Evolutionary conservation across 2,797 vertebrate genomes (phyloP).

Genomic region (Orientallactaga sibirica): DNA sequence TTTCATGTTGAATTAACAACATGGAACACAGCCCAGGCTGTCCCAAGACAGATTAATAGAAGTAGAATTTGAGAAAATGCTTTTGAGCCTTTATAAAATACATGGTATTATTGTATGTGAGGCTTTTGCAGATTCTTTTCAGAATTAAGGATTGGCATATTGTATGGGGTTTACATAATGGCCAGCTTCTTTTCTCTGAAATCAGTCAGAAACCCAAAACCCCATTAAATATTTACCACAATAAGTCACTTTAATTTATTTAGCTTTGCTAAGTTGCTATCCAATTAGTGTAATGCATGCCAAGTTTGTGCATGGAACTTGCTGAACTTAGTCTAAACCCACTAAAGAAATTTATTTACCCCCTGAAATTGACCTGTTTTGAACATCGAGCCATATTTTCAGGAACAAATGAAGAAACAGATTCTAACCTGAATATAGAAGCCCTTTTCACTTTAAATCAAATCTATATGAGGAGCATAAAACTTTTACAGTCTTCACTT

Average conservation of each 20-base stretch:
- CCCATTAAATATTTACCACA: conserved; percentile 69
- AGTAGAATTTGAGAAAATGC: conserved; percentile 67
- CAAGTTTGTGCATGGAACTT: conserved; percentile 50
- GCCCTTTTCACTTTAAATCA: conserved; percentile 71
- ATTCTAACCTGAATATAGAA: conserved; percentile 70
- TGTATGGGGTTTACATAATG: conserved; percentile 30
- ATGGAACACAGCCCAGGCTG: conserved; percentile 39
- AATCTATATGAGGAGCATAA: conserved; percentile 67
- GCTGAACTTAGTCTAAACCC: conserved; percentile 67
- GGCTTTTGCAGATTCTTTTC: conserved; percentile 48
- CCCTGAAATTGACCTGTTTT: conserved; percentile 72
- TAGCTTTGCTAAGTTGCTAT: conserved; percentile 67
- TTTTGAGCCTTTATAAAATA: conserved; percentile 65
- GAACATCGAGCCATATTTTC: conserved; percentile 70
- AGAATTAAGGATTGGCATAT: conserved; percentile 49
- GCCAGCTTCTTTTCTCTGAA: conserved; percentile 38
- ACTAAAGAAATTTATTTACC: conserved; percentile 67
- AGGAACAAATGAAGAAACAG: conserved; percentile 73
- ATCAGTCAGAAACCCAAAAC: conserved; percentile 42
- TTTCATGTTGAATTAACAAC: conserved; percentile 71
- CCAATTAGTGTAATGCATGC: conserved; percentile 62
- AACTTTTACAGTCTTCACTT: conserved; percentile 76
- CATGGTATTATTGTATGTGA: conserved; percentile 47
- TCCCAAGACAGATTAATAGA: conserved; percentile 66
- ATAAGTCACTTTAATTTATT: conserved; percentile 70